phyloP scores from a whole-genome alignment of 2,113 vertebrate genomes.

The Tetraodon nigroviridis region DNA sequence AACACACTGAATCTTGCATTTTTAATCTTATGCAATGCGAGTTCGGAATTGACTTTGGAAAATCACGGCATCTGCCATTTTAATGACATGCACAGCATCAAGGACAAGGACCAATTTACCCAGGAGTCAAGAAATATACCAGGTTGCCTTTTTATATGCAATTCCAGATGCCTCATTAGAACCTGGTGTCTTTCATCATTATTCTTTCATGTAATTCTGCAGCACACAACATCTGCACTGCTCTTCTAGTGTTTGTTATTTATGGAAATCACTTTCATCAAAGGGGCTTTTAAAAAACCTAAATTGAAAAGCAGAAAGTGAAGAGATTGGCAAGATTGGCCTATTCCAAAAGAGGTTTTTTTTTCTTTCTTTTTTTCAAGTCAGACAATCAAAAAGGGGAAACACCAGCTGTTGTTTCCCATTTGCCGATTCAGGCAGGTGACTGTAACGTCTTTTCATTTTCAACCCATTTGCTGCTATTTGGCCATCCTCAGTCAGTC shows the following conservation, averaged over 20 bases:
- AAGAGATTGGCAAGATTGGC: conserved; percentile 20
- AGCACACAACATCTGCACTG: conserved; percentile 60
- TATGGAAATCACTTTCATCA: conserved; percentile 68
- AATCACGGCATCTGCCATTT: conserved; percentile 29
- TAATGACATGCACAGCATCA: conserved; percentile 35
- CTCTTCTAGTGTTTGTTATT: conserved; percentile 60
- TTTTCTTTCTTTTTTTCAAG: conserved; percentile 7
- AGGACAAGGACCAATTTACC: conserved; percentile 52
- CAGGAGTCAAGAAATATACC: conserved; percentile 47
- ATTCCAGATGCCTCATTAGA: conserved; percentile 72
- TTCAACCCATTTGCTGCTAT: conserved; percentile 3
- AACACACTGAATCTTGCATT: background rate
- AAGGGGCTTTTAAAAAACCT: conserved; percentile 36
- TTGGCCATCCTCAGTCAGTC: background rate
- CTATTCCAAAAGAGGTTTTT: conserved; percentile 17
- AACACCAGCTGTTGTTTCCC: conserved; percentile 50
- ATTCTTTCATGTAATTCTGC: conserved; percentile 68
- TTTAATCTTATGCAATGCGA: background rate
- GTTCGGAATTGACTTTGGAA: background rate
- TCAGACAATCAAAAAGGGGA: conserved; percentile 27
- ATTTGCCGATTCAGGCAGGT: conserved; percentile 28
- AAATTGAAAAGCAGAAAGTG: conserved; percentile 40
- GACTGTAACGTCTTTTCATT: conserved; percentile 26
- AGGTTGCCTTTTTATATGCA: conserved; percentile 59
- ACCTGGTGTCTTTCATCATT: conserved; percentile 67